Base-by-base conservation (phyloP, 2,888 invertebrate genomes). In the Diplazon laetatorius region DNA sequence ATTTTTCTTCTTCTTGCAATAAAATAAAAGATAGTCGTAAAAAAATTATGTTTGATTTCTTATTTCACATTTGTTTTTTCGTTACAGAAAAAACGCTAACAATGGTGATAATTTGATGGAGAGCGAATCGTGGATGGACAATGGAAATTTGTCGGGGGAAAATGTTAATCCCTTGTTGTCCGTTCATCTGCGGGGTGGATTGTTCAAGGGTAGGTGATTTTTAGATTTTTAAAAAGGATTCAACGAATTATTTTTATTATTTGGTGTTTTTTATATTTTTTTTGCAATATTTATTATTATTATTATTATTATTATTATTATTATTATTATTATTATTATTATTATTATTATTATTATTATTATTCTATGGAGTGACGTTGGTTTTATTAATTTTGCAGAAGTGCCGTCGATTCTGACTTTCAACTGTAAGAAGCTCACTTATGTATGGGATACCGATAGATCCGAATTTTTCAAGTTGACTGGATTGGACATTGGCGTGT, bases 401-500 rank as follows among this genome's bases (percentile, higher is more conserved):
- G 92, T 93, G 35, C 92, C 93, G 62, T 92, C 92, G 57, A 86
- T 90, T 50, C 42, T 85, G 5, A 83, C 85, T 82, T 97, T 98
- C 91, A 93, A 93, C 0, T 97, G 97, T 88, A 97, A 98, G 89
- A 97, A 97, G 89, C 93, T 96, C 78, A 93, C 94, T 0, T 95
- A 97, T 85, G 92, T 97, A 18, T 98, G 97, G 97, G 95, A 97
- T 87, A 90, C 91, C 0, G 93, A 93, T 35, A 93, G 93, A 22
- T 93, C 93, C 46, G 93, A 93, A 77, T 97, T 97, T 91, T 90
- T 93, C 12, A 94, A 95, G 84, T 91, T 97, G 39, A 93, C 93
- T 48, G 97, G 97, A 3, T 91, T 97, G 59, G 97, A 97, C 87
- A 91, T 92, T 6, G 94, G 94, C 6, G 94, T 95, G 18, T 90